Evolutionary conservation across 2,113 vertebrate genomes (phyloP).

Genomic region (Butastur rufipennis): DNA sequence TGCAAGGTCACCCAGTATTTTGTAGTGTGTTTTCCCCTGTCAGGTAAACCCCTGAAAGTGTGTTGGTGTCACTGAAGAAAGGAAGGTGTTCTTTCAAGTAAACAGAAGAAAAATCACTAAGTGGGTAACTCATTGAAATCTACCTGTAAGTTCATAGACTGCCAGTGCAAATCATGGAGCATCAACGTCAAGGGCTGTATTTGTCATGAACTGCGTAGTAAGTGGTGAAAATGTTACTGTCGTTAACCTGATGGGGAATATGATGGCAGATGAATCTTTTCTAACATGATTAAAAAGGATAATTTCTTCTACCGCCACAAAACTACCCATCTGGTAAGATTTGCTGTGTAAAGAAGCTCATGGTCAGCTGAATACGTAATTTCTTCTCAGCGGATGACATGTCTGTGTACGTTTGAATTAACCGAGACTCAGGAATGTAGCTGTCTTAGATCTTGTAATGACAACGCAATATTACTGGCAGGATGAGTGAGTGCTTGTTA

Average conservation of each 20-base stretch:
- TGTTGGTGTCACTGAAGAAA: not conserved
- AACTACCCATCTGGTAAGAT: not conserved
- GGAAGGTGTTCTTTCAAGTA: not conserved
- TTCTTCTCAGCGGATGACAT: not conserved
- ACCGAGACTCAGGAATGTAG: not conserved
- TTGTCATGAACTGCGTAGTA: not conserved
- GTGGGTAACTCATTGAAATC: not conserved
- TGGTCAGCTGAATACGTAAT: not conserved
- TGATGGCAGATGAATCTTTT: not conserved
- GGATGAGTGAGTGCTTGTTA: not conserved
- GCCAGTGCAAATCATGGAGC: not conserved
- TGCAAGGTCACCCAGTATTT: not conserved
- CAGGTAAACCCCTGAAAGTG: not conserved
- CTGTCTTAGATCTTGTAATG: not conserved
- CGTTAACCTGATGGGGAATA: not conserved
- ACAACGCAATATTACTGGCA: too few species aligned
- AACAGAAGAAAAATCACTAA: not conserved
- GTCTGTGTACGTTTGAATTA: not conserved
- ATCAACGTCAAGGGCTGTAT: not conserved
- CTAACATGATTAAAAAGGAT: not conserved
- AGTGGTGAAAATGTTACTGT: not conserved
- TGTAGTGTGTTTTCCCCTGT: not conserved
- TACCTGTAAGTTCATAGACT: not conserved
- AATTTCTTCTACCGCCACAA: not conserved
- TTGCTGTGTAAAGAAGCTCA: not conserved